Conservation (phyloP, 2,888 invertebrate genomes). For the Agriopis leucophaearia region DNA sequence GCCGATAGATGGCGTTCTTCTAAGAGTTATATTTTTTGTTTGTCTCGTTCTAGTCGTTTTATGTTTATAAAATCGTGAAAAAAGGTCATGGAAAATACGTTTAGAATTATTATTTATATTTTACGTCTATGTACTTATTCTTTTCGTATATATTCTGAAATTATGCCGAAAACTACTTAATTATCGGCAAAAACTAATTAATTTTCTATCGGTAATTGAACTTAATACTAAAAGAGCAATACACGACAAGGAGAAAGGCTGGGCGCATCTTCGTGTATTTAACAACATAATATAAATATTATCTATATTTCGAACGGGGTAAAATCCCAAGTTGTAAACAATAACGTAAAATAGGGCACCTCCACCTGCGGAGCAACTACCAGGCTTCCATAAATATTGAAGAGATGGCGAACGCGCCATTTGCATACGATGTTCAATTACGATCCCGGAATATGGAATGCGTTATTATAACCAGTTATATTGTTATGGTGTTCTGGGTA, state of each 20-base stretch:
- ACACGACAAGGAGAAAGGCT: not conserved
- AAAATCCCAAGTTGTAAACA: conserved; percentile 52
- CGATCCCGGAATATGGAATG: conserved; percentile 76
- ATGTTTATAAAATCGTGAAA: no score
- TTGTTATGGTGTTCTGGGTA: conserved; percentile 69
- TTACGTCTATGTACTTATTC: no score
- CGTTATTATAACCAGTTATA: conserved; percentile 64
- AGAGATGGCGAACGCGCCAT: conserved; percentile 74
- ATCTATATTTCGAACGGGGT: conserved; percentile 2
- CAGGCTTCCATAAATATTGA: conserved; percentile 76
- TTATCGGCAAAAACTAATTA: no score
- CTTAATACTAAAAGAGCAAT: no score
- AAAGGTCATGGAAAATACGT: no score
- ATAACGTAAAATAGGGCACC: conserved; percentile 61
- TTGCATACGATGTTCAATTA: conserved; percentile 83
- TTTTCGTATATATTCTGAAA: no score
- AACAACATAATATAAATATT: not conserved
- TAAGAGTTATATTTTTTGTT: no score
- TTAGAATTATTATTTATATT: no score
- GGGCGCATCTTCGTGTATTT: not conserved
- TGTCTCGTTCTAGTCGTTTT: no score
- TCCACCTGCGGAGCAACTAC: conserved; percentile 74
- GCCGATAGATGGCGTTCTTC: conserved; percentile 72
- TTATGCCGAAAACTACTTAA: not conserved
- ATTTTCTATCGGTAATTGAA: no score